Evolutionary conservation across 2,888 invertebrate genomes (phyloP).

Genomic region (Pristionchus japonicus): DNA sequence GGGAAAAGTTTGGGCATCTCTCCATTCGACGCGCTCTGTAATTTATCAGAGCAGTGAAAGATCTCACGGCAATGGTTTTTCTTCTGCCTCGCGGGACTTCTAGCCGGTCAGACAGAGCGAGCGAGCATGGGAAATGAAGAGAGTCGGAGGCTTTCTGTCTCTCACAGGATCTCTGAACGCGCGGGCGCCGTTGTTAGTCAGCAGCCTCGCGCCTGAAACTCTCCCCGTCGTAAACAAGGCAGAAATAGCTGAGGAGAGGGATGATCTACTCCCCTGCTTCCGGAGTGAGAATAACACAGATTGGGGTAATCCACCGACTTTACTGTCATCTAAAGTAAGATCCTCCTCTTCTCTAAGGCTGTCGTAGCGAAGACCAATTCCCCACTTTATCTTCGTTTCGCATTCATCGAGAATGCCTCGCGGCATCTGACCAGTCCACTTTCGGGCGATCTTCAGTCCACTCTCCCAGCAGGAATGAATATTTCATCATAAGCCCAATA

Average conservation of each 20-base stretch:
- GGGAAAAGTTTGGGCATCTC: too few species aligned
- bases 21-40: too few species aligned
- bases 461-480: background rate
- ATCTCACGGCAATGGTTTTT: too few species aligned
- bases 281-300: background rate
- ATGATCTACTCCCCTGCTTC: background rate
- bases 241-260: background rate
- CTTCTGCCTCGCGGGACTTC: too few species aligned
- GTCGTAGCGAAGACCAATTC: too few species aligned
- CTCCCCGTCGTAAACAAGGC: slow-evolving; percentile 13
- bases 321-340: background rate
- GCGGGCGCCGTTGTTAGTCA: background rate
- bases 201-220: background rate
- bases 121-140: too few species aligned
- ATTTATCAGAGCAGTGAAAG: too few species aligned
- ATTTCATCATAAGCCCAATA: too few species aligned
- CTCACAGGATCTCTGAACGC: slow-evolving; percentile 2
- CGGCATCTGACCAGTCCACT: background rate
- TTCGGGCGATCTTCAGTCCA: background rate
- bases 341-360: too few species aligned
- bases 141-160: background rate
- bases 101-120: too few species aligned
- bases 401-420: background rate
- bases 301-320: background rate
- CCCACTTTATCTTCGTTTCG: background rate